Percentiles rank a stretch among this genome's conserved stretches.
Evolutionary conservation across 37 sponge, comb jelly and placozoan species (phyloP).

Genomic region (Mnemiopsis leidyi): DNA sequence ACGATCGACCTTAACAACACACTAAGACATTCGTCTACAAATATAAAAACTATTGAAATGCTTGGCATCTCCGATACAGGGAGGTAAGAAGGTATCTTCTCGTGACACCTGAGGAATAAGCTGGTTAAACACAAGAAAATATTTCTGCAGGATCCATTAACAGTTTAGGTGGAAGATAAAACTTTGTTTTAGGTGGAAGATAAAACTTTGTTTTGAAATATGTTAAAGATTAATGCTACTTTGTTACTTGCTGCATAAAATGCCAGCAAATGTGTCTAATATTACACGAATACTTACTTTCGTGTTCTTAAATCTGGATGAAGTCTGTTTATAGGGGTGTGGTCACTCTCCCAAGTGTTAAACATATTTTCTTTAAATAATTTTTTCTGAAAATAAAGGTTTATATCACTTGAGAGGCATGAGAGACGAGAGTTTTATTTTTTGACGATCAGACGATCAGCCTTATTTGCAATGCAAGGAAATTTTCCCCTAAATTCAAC

Average conservation of each 20-base stretch:
- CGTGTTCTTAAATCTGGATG: not conserved
- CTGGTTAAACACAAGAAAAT: not conserved
- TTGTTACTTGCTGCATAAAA: too few relatives aligned
- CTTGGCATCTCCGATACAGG: constrained; percentile 25
- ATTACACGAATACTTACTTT: not conserved
- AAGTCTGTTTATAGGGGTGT: constrained; percentile 59
- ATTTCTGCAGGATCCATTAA: too few relatives aligned
- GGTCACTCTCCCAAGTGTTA: constrained; percentile 60
- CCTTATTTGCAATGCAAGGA: too few relatives aligned
- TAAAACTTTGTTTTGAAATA: too few relatives aligned
- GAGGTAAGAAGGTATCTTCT: not conserved
- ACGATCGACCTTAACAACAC: constrained; percentile 22
- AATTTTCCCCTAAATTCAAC: too few relatives aligned
- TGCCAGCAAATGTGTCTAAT: too few relatives aligned
- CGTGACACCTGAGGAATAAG: not conserved
- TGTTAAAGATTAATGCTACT: too few relatives aligned
- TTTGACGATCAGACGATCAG: too few relatives aligned
- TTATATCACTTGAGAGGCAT: too few relatives aligned
- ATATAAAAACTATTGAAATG: constrained; percentile 51
- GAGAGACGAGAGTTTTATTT: too few relatives aligned
- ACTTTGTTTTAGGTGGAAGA: too few relatives aligned
- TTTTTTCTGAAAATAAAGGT: constrained; percentile 31
- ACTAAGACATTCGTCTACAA: constrained; percentile 37
- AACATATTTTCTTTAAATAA: constrained; percentile 50
- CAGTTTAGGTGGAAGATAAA: too few relatives aligned